Conservation (phyloP, 1,140 invertebrate species). For the Papilio glaucus region DNA sequence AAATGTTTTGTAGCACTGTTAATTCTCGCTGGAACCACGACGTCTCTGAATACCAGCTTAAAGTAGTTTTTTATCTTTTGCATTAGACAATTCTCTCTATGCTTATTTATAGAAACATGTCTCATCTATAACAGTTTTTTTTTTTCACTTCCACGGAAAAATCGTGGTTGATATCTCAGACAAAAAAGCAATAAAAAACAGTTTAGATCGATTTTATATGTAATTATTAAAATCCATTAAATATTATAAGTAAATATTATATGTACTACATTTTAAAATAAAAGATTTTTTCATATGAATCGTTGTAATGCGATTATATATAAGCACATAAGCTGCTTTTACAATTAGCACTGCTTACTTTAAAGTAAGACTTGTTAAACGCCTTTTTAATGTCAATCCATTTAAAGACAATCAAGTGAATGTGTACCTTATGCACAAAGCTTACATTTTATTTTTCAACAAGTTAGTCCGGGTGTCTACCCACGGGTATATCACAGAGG, state of each 20-base stretch:
- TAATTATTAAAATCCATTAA: not conserved
- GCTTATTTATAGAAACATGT: not conserved
- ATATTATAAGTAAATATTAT: not conserved
- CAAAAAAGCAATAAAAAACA: too few species aligned
- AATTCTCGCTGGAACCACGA: too few species aligned
- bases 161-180: not conserved
- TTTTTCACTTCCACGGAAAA: not conserved
- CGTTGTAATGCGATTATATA: not conserved
- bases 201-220: not conserved
- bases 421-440: not conserved
- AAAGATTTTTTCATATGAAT: not conserved
- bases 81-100: not conserved
- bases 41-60: not conserved
- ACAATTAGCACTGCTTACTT: constrained; percentile 10
- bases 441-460: not conserved
- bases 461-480: not conserved
- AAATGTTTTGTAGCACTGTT: not conserved
- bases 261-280: not conserved
- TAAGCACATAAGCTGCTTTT: constrained; percentile 4
- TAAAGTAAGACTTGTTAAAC: constrained; percentile 15
- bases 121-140: not conserved
- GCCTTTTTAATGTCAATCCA: constrained; percentile 22
- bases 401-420: not conserved
- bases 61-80: not conserved
- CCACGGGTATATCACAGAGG: constrained; percentile 29